Evolutionary conservation across 2,888 invertebrate species (phyloP).

Genomic region (Xanthostigma xanthostigma): DNA sequence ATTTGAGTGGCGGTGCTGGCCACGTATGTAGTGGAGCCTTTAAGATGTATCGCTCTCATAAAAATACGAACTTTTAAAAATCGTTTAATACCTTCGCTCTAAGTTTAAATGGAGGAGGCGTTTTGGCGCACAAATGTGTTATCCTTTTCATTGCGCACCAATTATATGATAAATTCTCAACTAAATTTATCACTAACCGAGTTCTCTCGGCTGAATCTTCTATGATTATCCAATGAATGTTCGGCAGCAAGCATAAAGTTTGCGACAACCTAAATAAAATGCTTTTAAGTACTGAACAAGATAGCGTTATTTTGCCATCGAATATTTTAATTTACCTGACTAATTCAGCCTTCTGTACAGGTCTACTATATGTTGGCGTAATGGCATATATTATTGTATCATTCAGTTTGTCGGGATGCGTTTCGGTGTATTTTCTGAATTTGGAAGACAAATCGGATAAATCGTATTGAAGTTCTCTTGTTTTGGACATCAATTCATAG

Average conservation of each 20-base stretch:
- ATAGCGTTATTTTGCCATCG: background rate
- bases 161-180: slow-evolving; percentile 31
- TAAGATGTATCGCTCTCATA: background rate
- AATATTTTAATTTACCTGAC: slow-evolving; percentile 44
- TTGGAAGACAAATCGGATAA: slow-evolving; percentile 1
- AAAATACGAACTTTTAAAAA: background rate
- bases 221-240: slow-evolving; percentile 86
- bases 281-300: background rate
- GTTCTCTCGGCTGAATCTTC: slow-evolving; percentile 70
- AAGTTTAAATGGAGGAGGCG: slow-evolving; percentile 54
- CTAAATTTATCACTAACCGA: slow-evolving; percentile 54
- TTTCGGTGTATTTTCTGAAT: slow-evolving; percentile 3
- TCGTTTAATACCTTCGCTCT: slow-evolving; percentile 23
- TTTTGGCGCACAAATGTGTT: slow-evolving; percentile 49
- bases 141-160: too few relatives aligned
- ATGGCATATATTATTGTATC: slow-evolving; percentile 73
- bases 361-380: slow-evolving; percentile 80
- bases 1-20: too few relatives aligned
- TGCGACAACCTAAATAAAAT: slow-evolving; percentile 53
- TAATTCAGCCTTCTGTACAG: slow-evolving; percentile 86
- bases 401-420: slow-evolving; percentile 21
- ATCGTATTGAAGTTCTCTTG: slow-evolving; percentile 3
- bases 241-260: slow-evolving; percentile 70
- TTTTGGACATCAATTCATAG: background rate
- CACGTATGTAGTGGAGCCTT: too few relatives aligned